Evolutionary conservation across 2,113 vertebrate species (phyloP).

Genomic region (Lethenteron reissneri): DNA sequence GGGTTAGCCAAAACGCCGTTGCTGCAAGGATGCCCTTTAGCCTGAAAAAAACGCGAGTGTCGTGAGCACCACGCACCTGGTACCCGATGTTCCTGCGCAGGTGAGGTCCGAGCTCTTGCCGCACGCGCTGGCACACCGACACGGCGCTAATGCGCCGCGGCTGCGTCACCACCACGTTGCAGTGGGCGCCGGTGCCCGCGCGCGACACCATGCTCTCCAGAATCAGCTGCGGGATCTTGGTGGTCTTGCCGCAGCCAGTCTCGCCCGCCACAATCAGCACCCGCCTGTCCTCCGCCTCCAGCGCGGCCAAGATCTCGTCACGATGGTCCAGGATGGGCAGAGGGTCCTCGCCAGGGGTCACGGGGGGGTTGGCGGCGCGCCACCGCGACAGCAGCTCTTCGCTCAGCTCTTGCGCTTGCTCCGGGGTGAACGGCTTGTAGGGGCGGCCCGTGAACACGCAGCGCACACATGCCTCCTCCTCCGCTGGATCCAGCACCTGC

Average conservation of each 20-base stretch:
- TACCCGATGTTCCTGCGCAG: constrained; percentile 55
- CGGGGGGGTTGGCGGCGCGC: constrained; percentile 23
- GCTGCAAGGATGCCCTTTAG: too few species aligned
- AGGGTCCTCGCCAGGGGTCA: constrained; percentile 20
- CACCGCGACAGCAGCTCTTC: constrained; percentile 38
- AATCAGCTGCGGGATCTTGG: constrained; percentile 64
- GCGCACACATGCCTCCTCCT: constrained; percentile 21
- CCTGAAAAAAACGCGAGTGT: background rate
- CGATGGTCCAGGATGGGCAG: constrained; percentile 57
- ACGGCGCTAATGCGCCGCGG: constrained; percentile 79
- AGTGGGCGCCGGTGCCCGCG: constrained; percentile 36
- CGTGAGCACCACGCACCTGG: constrained; percentile 21
- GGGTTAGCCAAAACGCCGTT: too few species aligned
- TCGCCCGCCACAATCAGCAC: constrained; percentile 73
- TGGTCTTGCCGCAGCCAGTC: constrained; percentile 87
- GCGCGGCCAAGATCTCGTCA: constrained; percentile 37
- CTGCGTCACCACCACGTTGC: constrained; percentile 79
- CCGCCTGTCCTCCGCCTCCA: constrained; percentile 41
- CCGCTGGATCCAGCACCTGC: constrained; percentile 18
- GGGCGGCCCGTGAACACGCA: constrained; percentile 57
- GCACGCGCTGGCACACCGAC: constrained; percentile 65
- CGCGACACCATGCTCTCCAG: constrained; percentile 44
- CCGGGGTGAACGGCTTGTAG: constrained; percentile 28
- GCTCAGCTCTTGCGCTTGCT: constrained; percentile 28
- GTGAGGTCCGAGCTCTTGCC: constrained; percentile 56